These are phyloP conservation scores for Condylura cristata DNA, from an alignment of 2,113 vertebrate genomes.

Conservation along the genomic window DNA sequence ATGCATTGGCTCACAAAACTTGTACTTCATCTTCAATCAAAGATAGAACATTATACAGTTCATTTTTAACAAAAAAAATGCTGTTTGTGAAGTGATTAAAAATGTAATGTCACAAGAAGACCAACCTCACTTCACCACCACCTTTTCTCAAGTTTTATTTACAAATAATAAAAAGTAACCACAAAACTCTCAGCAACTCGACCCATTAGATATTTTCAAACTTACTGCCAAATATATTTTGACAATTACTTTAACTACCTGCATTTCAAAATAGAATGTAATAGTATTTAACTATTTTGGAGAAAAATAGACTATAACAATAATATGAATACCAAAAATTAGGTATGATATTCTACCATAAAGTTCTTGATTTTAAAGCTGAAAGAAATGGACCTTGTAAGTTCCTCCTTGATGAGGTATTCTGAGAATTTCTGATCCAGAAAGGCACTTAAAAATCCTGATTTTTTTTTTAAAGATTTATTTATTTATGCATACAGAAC, in stretches of 20 bases:
- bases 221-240: not conserved
- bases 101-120: not conserved
- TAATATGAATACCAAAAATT: not conserved
- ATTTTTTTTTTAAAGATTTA: not conserved
- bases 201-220: not conserved
- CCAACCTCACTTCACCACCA: not conserved
- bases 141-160: constrained; percentile 25
- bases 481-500: no score
- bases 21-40: constrained; percentile 49
- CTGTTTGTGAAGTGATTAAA: constrained; percentile 51
- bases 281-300: not conserved
- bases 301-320: not conserved
- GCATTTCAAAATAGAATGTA: constrained; percentile 17
- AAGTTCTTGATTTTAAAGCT: not conserved
- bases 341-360: not conserved
- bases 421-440: not conserved
- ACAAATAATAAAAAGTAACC: constrained; percentile 15
- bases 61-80: constrained; percentile 47
- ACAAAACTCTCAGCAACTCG: not conserved
- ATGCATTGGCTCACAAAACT: constrained; percentile 31
- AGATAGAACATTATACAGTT: not conserved
- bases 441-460: not conserved
- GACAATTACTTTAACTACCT: not conserved
- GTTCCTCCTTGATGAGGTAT: not conserved
- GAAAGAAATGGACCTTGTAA: not conserved